A percentile compares a stretch with the other conserved stretches of the same genome.
phyloP scores from a whole-genome alignment of 2,888 invertebrate genomes.

The Acanthoscelides obtectus region DNA sequence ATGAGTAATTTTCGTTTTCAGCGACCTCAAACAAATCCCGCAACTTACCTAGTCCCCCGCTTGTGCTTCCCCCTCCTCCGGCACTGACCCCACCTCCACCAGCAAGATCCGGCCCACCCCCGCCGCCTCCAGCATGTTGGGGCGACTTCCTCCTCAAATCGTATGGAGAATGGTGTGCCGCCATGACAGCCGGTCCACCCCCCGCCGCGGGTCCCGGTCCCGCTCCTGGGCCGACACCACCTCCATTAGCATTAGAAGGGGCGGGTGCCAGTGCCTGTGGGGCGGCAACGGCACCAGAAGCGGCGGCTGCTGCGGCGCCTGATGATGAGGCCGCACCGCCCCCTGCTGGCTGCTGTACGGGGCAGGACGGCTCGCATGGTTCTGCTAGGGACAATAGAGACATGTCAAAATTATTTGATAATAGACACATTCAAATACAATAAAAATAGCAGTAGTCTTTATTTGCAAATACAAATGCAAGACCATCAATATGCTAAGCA shows the following conservation, averaged over 20 bases:
- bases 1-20: too few relatives aligned
- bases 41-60: neutral
- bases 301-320: neutral
- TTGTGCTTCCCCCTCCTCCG: neutral
- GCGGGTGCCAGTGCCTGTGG: constrained; percentile 28
- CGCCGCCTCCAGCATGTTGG: constrained; percentile 6
- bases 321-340: constrained; percentile 42
- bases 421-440: too few relatives aligned
- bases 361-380: constrained; percentile 78
- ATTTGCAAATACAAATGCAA: too few relatives aligned
- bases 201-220: constrained; percentile 43
- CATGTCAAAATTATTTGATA: too few relatives aligned
- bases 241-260: constrained; percentile 11
- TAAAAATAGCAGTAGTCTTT: too few relatives aligned
- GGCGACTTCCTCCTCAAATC: constrained; percentile 84
- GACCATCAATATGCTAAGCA: too few relatives aligned
- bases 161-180: constrained; percentile 80
- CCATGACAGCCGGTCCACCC: constrained; percentile 51
- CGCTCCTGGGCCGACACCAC: constrained; percentile 28
- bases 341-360: constrained; percentile 55
- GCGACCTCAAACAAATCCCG: too few relatives aligned
- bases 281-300: constrained; percentile 40
- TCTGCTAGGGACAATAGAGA: constrained; percentile 50
- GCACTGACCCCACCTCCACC: neutral
- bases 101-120: constrained; percentile 26